phyloP scores from a whole-genome alignment of 2,888 invertebrate genomes.

The Volucella bombylans region DNA sequence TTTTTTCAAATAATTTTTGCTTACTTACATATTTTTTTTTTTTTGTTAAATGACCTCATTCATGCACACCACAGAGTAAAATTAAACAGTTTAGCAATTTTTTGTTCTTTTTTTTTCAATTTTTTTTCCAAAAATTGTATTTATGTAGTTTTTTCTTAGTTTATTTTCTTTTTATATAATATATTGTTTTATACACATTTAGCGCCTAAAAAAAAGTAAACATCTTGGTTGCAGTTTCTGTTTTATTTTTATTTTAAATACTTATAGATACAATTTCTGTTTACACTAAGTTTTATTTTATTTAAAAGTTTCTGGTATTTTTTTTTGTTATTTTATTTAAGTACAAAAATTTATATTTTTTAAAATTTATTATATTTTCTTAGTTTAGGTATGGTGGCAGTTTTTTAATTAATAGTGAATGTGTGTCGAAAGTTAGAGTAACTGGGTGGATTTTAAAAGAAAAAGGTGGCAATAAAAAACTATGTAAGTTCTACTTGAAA shows the following conservation, averaged over 20 bases:
- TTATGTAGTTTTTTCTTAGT: conserved; percentile 42
- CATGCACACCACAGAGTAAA: conserved; percentile 63
- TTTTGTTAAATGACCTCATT: conserved; percentile 39
- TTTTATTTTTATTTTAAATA: conserved; percentile 45
- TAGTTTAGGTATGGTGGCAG: conserved; percentile 57
- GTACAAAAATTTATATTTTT: conserved; percentile 62
- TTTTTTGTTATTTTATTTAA: conserved; percentile 51
- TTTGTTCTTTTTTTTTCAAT: conserved; percentile 30
- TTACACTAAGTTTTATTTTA: conserved; percentile 36
- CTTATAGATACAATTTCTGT: conserved; percentile 39
- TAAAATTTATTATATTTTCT: conserved; percentile 28
- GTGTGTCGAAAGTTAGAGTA: conserved; percentile 25
- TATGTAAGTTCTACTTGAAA: too few relatives aligned
- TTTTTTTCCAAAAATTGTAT: conserved; percentile 54
- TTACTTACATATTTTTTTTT: conserved; percentile 36
- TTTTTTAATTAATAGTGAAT: conserved; percentile 26
- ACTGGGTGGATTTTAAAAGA: neutral
- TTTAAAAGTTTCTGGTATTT: conserved; percentile 32
- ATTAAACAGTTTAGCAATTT: conserved; percentile 46
- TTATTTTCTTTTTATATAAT: conserved; percentile 31
- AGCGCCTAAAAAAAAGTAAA: conserved; percentile 67
- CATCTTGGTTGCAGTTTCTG: conserved; percentile 7
- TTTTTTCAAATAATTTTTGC: conserved; percentile 42
- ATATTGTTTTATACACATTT: conserved; percentile 66
- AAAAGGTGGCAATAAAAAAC: too few relatives aligned